phyloP scores from a whole-genome alignment of 2,888 invertebrate genomes.

The Watsonalla cultraria region DNA sequence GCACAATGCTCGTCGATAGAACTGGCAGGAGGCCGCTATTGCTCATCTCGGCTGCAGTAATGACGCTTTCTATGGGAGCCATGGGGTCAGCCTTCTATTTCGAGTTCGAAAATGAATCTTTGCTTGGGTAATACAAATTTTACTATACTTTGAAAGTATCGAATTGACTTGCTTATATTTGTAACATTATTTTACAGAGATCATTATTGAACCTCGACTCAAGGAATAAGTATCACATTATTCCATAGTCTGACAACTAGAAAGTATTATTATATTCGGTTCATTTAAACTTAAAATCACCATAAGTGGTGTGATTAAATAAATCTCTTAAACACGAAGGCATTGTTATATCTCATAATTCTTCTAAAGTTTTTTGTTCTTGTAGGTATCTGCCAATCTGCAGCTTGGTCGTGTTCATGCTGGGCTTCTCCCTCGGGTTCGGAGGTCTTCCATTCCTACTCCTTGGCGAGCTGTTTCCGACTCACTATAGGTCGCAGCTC shows the following conservation, averaged over 20 bases:
- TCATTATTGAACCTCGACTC: too few species aligned
- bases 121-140: slow-evolving; percentile 53
- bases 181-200: too few species aligned
- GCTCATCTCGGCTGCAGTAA: slow-evolving; percentile 75
- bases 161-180: too few species aligned
- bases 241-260: too few species aligned
- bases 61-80: slow-evolving; percentile 71
- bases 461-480: slow-evolving; percentile 80
- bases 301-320: too few species aligned
- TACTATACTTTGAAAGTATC: too few species aligned
- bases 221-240: too few species aligned
- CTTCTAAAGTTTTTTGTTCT: slow-evolving; percentile 1
- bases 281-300: too few species aligned
- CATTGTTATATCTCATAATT: not conserved
- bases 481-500: slow-evolving; percentile 73
- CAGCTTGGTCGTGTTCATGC: slow-evolving; percentile 78
- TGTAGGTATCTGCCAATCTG: slow-evolving; percentile 74
- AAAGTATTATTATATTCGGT: too few species aligned
- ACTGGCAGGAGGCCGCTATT: slow-evolving; percentile 80
- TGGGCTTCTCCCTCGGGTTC: slow-evolving; percentile 80
- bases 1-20: slow-evolving; percentile 78
- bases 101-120: slow-evolving; percentile 51
- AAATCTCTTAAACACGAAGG: too few species aligned
- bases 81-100: slow-evolving; percentile 78
- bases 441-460: slow-evolving; percentile 81